Percentiles rank a stretch among this genome's conserved stretches.
These are phyloP conservation scores for Bungarus multicinctus DNA, from an alignment of 2,113 vertebrate genomes.

Conservation along the genomic window DNA sequence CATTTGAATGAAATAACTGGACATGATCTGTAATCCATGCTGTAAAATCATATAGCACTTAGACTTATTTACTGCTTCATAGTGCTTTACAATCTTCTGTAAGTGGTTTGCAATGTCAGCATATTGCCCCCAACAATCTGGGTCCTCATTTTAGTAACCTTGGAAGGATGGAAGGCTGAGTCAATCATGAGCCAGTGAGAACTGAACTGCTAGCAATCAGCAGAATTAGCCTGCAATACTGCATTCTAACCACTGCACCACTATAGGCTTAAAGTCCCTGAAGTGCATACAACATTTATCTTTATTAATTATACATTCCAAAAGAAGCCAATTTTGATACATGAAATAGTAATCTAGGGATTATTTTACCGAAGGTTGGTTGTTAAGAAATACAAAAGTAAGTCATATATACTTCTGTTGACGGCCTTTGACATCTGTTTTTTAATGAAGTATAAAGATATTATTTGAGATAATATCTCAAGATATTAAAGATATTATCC, in stretches of 20 bases:
- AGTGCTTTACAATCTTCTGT: too few relatives aligned
- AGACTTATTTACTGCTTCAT: too few relatives aligned
- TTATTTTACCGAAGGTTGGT: fast-evolving
- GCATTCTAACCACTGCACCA: too few relatives aligned
- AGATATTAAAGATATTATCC: constrained; percentile 20
- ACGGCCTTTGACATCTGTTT: not conserved
- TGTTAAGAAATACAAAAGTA: not conserved
- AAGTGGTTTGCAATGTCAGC: too few relatives aligned
- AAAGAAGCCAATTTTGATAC: not conserved
- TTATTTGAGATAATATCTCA: too few relatives aligned
- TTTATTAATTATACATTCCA: not conserved
- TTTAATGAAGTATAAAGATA: constrained; percentile 17
- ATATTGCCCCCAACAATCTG: too few relatives aligned
- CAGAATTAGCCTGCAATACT: too few relatives aligned
- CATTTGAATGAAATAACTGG: not conserved
- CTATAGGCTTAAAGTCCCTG: not conserved
- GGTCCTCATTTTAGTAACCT: too few relatives aligned
- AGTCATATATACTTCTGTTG: not conserved
- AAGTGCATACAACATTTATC: not conserved
- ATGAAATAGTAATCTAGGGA: not conserved
- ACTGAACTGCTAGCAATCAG: too few relatives aligned
- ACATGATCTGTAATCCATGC: not conserved
- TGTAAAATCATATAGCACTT: not conserved
- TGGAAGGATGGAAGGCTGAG: too few relatives aligned
- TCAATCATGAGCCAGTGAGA: too few relatives aligned